These are phyloP conservation scores for Drosophila anomelani DNA, from an alignment of 2,888 invertebrate species.

Conservation along the genomic window DNA sequence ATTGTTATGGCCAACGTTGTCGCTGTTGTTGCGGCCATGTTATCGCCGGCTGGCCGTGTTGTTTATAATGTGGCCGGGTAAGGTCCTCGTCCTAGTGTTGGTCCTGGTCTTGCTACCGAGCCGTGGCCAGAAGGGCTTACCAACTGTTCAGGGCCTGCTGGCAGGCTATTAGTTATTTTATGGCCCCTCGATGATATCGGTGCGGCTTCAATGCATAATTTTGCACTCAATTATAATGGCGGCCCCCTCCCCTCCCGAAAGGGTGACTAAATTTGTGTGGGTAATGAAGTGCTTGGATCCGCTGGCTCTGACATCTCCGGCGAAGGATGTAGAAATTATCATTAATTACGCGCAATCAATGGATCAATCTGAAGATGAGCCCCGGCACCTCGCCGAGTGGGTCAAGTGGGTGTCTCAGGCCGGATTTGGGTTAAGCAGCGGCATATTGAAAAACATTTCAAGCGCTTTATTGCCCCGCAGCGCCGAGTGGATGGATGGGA, in stretches of 20 bases:
- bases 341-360: slow-evolving; percentile 64
- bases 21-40: slow-evolving; percentile 42
- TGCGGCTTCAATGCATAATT: slow-evolving; percentile 75
- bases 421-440: slow-evolving; percentile 68
- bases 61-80: slow-evolving; percentile 65
- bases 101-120: neutral
- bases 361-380: slow-evolving; percentile 51
- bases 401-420: slow-evolving; percentile 61
- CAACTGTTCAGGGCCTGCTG: slow-evolving; percentile 32
- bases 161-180: slow-evolving; percentile 69
- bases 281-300: slow-evolving; percentile 62
- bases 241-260: neutral
- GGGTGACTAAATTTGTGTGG: slow-evolving; percentile 30
- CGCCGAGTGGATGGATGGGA: slow-evolving; percentile 13
- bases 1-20: slow-evolving; percentile 57
- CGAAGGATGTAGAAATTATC: slow-evolving; percentile 55
- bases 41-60: slow-evolving; percentile 64
- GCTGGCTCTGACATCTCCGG: slow-evolving; percentile 43
- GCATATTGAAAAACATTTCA: slow-evolving; percentile 76
- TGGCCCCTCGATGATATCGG: slow-evolving; percentile 67
- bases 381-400: slow-evolving; percentile 36
- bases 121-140: slow-evolving; percentile 15
- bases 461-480: slow-evolving; percentile 69
- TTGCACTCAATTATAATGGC: slow-evolving; percentile 79
- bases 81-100: neutral